A percentile compares a stretch with the other conserved stretches of the same genome.
These are phyloP conservation scores for Anguilla megastoma DNA, from an alignment of 2,797 vertebrate genomes.

Conservation along the genomic window DNA sequence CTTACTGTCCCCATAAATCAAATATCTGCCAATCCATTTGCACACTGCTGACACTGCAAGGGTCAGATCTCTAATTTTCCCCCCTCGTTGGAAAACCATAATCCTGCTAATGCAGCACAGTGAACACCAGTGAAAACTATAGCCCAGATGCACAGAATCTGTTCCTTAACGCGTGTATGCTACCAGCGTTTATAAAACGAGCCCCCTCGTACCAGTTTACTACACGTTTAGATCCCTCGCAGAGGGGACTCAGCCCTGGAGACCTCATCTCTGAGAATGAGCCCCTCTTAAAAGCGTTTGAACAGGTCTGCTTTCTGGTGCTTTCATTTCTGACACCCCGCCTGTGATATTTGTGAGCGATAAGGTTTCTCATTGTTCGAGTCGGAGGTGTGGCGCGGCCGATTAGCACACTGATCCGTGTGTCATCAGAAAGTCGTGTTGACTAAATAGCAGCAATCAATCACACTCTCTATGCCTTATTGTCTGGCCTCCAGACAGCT, in stretches of 20 bases:
- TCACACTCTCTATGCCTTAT: neutral
- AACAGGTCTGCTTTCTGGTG: neutral
- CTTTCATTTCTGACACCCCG: neutral
- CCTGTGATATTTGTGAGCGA: neutral
- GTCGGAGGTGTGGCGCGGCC: neutral
- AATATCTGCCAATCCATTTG: neutral
- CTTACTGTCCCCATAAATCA: neutral
- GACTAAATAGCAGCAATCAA: conserved; percentile 2
- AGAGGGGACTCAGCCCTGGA: neutral
- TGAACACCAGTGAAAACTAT: neutral
- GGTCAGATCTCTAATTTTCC: neutral
- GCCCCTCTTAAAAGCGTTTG: neutral
- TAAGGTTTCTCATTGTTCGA: neutral
- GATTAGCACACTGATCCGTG: neutral
- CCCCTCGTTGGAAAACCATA: neutral
- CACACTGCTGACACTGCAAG: neutral
- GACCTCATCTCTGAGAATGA: neutral
- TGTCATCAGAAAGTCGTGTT: conserved; percentile 13
- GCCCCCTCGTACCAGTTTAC: neutral
- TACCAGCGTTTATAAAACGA: neutral
- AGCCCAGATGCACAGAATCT: neutral
- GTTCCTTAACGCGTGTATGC: neutral
- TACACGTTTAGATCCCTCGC: neutral
- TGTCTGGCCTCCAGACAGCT: conserved; percentile 18
- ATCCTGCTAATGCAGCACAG: neutral